Conservation (phyloP, 2,888 invertebrate species). For the Nymphalis polychloros region DNA sequence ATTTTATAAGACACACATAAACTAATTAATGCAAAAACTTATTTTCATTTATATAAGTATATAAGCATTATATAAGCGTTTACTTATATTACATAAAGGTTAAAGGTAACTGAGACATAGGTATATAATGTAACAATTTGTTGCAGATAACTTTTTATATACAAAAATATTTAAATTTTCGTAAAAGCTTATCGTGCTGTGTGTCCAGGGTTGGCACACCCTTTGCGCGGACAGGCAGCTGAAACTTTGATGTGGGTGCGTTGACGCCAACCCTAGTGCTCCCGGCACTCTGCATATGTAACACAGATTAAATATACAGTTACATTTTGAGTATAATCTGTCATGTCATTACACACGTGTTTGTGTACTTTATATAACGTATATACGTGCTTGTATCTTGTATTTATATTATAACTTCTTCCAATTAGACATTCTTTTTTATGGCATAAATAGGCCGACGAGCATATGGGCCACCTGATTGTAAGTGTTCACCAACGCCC, state of each 20-base stretch:
- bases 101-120: neutral
- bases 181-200: constrained; percentile 35
- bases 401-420: too few species aligned
- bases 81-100: too few species aligned
- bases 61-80: too few species aligned
- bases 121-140: neutral
- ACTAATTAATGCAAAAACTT: too few species aligned
- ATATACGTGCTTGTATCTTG: too few species aligned
- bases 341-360: constrained; percentile 15
- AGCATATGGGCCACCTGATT: too few species aligned
- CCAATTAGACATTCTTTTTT: too few species aligned
- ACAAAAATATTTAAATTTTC: constrained; percentile 1
- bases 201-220: constrained; percentile 59
- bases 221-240: constrained; percentile 67
- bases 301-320: constrained; percentile 23
- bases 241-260: constrained; percentile 74
- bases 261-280: constrained; percentile 46
- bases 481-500: too few species aligned
- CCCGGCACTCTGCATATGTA: constrained; percentile 29
- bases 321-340: constrained; percentile 13
- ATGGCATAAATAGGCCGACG: too few species aligned
- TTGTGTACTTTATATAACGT: neutral
- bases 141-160: too few species aligned
- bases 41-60: too few species aligned
- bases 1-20: too few species aligned